A percentile compares a stretch with the other conserved stretches of the same genome.
Evolutionary conservation across 1,140 invertebrate species (phyloP).

Genomic region (Zelostemma sp.): DNA sequence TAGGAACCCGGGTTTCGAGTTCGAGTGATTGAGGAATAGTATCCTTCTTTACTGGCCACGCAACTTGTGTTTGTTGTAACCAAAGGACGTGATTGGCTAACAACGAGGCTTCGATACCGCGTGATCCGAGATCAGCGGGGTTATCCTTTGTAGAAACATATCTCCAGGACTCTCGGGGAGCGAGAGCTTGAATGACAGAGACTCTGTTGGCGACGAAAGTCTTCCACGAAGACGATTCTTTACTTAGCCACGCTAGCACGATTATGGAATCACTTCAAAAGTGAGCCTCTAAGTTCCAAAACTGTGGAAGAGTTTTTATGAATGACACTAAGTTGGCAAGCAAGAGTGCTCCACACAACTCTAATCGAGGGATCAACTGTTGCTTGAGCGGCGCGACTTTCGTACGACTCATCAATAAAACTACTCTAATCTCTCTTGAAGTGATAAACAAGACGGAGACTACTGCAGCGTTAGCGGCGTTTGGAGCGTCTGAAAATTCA

Average conservation of each 20-base stretch:
- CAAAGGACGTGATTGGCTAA: not conserved
- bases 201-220: constrained; percentile 59
- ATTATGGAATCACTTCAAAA: constrained; percentile 52
- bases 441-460: too few species aligned
- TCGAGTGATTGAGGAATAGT: too few species aligned
- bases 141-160: constrained; percentile 47
- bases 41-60: too few species aligned
- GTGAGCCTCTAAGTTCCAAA: not conserved
- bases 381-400: constrained; percentile 66
- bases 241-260: constrained; percentile 54
- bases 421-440: not conserved
- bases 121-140: constrained; percentile 52
- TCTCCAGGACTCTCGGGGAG: constrained; percentile 36
- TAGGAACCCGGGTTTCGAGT: too few species aligned
- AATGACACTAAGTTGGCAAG: constrained; percentile 37
- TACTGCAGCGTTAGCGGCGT: constrained; percentile 46
- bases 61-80: not conserved
- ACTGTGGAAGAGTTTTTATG: not conserved
- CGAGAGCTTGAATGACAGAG: constrained; percentile 46
- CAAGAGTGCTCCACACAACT: constrained; percentile 65
- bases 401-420: constrained; percentile 56
- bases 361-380: constrained; percentile 66
- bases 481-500: constrained; percentile 53
- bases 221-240: constrained; percentile 45
- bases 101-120: constrained; percentile 27